Evolutionary conservation across 2,888 invertebrate species (phyloP), one percentile per base, ranked within the genome.

Genomic region (Brachynemurus nebulosus): DNA sequence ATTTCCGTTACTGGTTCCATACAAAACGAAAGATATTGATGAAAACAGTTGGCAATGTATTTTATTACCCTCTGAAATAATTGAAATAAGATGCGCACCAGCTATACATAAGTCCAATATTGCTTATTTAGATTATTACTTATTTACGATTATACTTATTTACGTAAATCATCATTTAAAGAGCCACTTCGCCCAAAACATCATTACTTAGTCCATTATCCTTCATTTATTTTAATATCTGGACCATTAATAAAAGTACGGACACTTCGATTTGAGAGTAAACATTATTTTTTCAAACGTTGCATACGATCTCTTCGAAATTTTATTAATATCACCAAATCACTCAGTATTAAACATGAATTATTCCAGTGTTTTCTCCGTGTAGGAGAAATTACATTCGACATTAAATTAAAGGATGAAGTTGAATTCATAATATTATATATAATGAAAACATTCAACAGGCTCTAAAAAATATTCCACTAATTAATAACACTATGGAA

Each of bases 161-260:
- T 43, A 16, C n/a, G 43, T 6, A 14, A 23, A 21, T 12, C n/a
- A 4, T 21, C 23, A 14, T 39, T 39, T 39, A 18, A 3, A 3
- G 6, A 21, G 16, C 40, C 40, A 18, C 40, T 46, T 14, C 43
- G 44, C 8, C 46, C 46, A 9, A 46, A 46, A 34, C 46, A 46
- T 21, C 46, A 46, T 46, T 46, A 44, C 23, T 30, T 46, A 14
- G 8, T 6, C 11, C 46, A 46, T 17, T 46, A 46, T 18, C 38
- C 42, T 16, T 3, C 25, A 17, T 8, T 46, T 6, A 44, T 44
- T 18, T 16, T 21, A 8, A 17, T 19, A 14, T 46, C 33, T 38
- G 46, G 46, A 12, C 43, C 43, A n/a, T 30, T 46, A 11, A 44
- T 30, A 17, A 46, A 44, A 45, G 20, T 39, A n/a, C 39, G 39